Base-by-base conservation (phyloP, 2,888 invertebrate species). In the Himalopsyche japonica region DNA sequence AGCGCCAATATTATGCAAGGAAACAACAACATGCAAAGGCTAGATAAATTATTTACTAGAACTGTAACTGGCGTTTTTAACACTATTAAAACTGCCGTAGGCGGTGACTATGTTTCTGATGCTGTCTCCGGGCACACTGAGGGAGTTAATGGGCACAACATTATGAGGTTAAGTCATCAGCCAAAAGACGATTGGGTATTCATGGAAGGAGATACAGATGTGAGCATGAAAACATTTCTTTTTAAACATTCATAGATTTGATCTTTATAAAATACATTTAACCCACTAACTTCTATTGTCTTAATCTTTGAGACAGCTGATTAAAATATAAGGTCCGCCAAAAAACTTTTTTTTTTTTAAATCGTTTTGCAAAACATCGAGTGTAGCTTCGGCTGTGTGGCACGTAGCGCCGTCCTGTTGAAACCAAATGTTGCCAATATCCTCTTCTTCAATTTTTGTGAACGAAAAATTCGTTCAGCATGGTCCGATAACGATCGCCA, bases 31-130 rank as follows among this genome's bases (percentile, higher is more conserved):
- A 92, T 89, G 92, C 93, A 90, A 89, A 89, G 90, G 88, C 90
- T 90, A 37, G 94, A 91, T 89, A 93, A 95, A 90, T 90, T 95
- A 89, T 93, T 96, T 88, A 95, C 95, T 0, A 95, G 95, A 89
- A 96, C 96, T 0, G 95, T 96, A 87, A 96, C 95, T 0, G 96
- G 95, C 0, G 95, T 96, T 86, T 95, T 96, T 89, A 96, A 96
- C 89, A 95, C 95, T 0, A 92, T 96, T 77, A 95, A 94, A 89
- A 96, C 95, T 30, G 96, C 95, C 0, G 92, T 92, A 70, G 92
- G 92, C 0, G 92, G 90, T 0, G 87, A 87, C 80, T 82, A 85
- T 7, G 89, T 94, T 30, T 94, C 94, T 15, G 93, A 93, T 49
- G 93, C 93, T 87, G 91, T 91, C 80, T 88, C 89, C 78, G 91